These are phyloP conservation scores for Gnathonemus longibarbis DNA, from an alignment of 2,113 vertebrate genomes.

Conservation along the genomic window DNA sequence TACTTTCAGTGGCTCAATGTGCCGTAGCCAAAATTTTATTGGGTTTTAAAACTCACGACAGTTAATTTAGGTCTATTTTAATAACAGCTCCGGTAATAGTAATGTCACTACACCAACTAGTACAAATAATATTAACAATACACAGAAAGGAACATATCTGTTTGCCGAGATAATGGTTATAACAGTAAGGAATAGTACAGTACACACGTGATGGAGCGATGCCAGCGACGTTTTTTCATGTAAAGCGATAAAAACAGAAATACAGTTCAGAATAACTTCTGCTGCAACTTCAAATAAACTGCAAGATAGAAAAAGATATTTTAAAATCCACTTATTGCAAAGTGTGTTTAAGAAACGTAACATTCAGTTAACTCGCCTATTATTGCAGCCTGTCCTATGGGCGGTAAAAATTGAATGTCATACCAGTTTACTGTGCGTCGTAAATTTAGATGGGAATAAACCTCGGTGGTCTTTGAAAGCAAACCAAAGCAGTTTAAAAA, in stretches of 20 bases:
- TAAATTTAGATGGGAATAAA: conserved; percentile 38
- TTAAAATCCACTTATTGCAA: conserved; percentile 45
- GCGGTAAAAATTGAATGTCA: conserved; percentile 48
- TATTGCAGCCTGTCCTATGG: conserved; percentile 45
- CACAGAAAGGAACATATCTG: background rate
- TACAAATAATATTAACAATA: background rate
- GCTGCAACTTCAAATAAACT: conserved; percentile 45
- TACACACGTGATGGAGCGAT: background rate
- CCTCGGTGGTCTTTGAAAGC: conserved; percentile 19
- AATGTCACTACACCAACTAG: background rate
- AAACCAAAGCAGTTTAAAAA: conserved; percentile 21
- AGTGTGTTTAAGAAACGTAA: conserved; percentile 54
- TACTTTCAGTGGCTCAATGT: background rate
- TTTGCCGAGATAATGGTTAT: background rate
- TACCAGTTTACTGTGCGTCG: conserved; percentile 38
- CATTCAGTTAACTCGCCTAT: conserved; percentile 50
- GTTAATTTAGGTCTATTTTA: background rate
- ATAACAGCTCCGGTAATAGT: background rate
- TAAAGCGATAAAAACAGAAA: conserved; percentile 36
- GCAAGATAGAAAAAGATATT: conserved; percentile 43
- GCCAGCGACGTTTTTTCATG: background rate
- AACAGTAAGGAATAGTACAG: background rate
- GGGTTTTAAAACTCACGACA: background rate
- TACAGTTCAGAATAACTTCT: conserved; percentile 39
- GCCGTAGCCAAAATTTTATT: background rate